Conservation (phyloP, 2,113 vertebrate species). For the Rhegmatorhina hoffmannsi region DNA sequence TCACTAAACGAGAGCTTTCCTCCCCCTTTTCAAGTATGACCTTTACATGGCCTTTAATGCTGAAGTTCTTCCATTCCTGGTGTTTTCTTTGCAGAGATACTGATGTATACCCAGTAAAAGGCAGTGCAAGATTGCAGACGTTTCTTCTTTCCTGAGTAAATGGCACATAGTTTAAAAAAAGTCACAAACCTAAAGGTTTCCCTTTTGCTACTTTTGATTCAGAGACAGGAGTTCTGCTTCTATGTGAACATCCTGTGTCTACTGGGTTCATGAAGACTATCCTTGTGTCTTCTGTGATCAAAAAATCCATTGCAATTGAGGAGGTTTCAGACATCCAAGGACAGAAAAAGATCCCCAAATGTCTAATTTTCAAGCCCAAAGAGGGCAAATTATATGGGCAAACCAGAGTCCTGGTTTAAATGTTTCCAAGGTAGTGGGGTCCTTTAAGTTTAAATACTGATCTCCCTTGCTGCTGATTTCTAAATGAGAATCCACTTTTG, state of each 20-base stretch:
- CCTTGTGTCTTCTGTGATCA: neutral
- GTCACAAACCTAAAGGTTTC: neutral
- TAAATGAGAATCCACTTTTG: neutral
- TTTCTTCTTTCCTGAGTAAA: conserved; percentile 59
- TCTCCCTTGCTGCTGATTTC: neutral
- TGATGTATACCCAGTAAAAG: neutral
- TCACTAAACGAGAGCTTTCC: neutral
- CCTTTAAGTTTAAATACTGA: neutral
- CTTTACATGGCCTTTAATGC: neutral
- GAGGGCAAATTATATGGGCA: neutral
- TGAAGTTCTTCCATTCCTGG: neutral
- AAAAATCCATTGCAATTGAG: neutral
- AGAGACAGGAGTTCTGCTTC: neutral
- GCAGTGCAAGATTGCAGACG: neutral
- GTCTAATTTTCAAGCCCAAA: neutral
- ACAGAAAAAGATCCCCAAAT: neutral
- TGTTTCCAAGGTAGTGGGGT: neutral
- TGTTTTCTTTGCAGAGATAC: neutral
- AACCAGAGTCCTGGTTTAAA: neutral
- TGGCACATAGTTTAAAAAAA: neutral
- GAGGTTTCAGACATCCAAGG: neutral
- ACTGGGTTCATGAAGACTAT: neutral
- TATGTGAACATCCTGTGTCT: neutral
- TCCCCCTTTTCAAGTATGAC: neutral
- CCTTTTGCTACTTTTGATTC: neutral